phyloP scores from a whole-genome alignment of 2,797 vertebrate species.

The Coluber constrictor region DNA sequence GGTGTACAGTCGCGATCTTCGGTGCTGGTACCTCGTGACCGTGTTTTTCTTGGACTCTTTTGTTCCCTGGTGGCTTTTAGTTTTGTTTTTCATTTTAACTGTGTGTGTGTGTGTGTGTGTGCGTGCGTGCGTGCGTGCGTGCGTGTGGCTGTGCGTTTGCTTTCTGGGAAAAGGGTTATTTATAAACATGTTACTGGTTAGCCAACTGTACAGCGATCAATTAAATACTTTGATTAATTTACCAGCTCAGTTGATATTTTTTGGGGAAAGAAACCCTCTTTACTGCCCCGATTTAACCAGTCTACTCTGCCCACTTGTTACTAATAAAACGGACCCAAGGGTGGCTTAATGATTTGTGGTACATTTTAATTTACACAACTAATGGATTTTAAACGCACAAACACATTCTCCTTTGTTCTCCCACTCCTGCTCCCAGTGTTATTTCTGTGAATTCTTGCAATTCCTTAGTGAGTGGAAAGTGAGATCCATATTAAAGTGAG shows the following conservation, averaged over 20 bases:
- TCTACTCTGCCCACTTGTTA: constrained; percentile 54
- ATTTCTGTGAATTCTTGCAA: constrained; percentile 46
- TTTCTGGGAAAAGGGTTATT: constrained; percentile 10
- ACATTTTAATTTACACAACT: constrained; percentile 61
- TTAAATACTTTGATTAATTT: constrained; percentile 75
- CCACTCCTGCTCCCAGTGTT: constrained; percentile 13
- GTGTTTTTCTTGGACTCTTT: constrained; percentile 71
- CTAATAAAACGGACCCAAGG: constrained; percentile 53
- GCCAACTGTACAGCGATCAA: constrained; percentile 75
- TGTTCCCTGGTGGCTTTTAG: constrained; percentile 58
- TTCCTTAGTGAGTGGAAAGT: constrained; percentile 12
- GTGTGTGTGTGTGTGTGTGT: neutral
- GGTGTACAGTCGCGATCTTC: constrained; percentile 76
- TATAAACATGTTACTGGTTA: constrained; percentile 68
- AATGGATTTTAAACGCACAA: constrained; percentile 61
- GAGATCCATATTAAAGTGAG: constrained; percentile 13
- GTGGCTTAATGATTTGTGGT: constrained; percentile 64
- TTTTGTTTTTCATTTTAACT: neutral
- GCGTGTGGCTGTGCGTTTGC: neutral
- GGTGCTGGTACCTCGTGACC: constrained; percentile 72
- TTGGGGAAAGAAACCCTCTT: constrained; percentile 41
- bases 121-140: neutral
- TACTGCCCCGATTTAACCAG: constrained; percentile 31
- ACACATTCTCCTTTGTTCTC: constrained; percentile 24
- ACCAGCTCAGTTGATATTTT: constrained; percentile 60